These are phyloP conservation scores for Darevskia mixta DNA, from an alignment of 2,797 vertebrate genomes.

Conservation along the genomic window DNA sequence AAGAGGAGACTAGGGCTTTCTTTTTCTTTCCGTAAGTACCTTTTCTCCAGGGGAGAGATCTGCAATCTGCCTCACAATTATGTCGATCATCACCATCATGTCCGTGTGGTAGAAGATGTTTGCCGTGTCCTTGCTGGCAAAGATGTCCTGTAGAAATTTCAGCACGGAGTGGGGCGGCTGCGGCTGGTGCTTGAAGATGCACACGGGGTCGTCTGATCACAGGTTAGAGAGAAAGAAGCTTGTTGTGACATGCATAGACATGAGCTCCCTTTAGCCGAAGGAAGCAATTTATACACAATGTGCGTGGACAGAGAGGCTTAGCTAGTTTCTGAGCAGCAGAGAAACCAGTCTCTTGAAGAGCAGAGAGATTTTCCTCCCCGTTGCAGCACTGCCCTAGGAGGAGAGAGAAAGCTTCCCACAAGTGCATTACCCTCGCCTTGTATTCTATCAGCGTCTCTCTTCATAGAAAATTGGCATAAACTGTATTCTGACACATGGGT, in stretches of 20 bases:
- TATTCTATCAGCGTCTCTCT: not conserved
- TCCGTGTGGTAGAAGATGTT: constrained; percentile 96
- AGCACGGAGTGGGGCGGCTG: constrained; percentile 92
- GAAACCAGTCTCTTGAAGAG: not conserved
- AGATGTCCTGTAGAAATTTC: constrained; percentile 97
- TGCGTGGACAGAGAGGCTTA: no score
- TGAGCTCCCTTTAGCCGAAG: not conserved
- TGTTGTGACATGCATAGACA: not conserved
- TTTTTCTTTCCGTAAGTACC: constrained; percentile 67
- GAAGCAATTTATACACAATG: not conserved
- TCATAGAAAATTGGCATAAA: not conserved
- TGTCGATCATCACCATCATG: constrained; percentile 99
- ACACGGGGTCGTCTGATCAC: constrained; percentile 91
- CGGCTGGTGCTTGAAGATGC: constrained; percentile 93
- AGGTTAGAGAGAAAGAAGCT: not conserved
- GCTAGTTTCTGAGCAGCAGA: no score
- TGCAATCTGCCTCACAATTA: constrained; percentile 93
- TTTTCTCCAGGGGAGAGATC: constrained; percentile 97
- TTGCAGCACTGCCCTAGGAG: no score
- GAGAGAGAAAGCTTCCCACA: no score
- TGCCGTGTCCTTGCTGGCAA: constrained; percentile 86
- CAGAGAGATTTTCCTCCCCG: no score
- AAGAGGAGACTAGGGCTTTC: not conserved
- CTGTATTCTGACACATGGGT: not conserved
- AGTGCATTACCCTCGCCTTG: no score